Percentiles rank a stretch among this genome's conserved stretches.
phyloP scores from a whole-genome alignment of 2,113 vertebrate genomes.

The Serilophus lunatus region DNA sequence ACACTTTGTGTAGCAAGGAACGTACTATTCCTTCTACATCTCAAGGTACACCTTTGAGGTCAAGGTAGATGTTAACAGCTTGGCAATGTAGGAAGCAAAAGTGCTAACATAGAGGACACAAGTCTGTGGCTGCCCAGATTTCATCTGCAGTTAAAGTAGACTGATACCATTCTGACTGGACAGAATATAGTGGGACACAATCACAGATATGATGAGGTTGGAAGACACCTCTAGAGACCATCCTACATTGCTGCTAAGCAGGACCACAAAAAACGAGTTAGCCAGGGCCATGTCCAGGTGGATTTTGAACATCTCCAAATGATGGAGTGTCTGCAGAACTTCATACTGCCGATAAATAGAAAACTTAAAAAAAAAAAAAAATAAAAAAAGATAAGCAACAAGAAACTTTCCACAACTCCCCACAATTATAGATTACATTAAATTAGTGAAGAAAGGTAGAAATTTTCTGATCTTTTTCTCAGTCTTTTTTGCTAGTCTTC shows the following conservation, averaged over 20 bases:
- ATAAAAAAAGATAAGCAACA: not conserved
- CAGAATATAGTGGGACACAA: not conserved
- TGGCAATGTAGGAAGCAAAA: not conserved
- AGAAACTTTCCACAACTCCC: not conserved
- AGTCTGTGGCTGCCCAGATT: not conserved
- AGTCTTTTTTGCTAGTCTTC: not conserved
- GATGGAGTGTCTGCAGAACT: not conserved
- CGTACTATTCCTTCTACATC: not conserved
- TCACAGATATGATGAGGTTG: not conserved
- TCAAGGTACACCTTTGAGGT: not conserved
- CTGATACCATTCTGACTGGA: not conserved
- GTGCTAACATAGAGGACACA: not conserved
- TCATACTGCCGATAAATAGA: not conserved
- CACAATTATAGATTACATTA: not conserved
- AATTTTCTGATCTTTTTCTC: not conserved
- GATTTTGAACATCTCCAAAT: not conserved
- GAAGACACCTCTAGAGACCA: not conserved
- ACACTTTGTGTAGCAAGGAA: not conserved
- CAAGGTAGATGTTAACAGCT: not conserved
- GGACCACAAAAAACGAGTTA: not conserved
- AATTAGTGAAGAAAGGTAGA: not conserved
- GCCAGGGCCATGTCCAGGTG: not conserved
- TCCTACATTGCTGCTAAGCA: not conserved
- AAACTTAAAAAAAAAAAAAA: not conserved
- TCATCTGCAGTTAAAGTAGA: not conserved